Percentiles rank a stretch among this genome's conserved stretches.
phyloP scores from a whole-genome alignment of 2,888 invertebrate species.

The Meandrusa payeni region DNA sequence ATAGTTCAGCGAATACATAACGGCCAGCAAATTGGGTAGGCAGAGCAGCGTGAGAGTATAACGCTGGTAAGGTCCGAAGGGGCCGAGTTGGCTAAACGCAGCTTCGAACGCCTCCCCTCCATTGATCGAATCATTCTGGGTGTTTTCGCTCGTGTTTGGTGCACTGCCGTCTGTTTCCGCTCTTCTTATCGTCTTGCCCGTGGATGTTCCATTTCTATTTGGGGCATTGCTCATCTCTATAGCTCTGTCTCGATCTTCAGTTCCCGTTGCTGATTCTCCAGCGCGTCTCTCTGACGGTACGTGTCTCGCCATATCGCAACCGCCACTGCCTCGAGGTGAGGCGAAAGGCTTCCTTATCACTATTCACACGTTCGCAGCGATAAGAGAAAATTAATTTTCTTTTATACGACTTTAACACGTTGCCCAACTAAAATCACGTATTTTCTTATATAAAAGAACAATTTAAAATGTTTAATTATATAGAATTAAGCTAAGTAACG shows the following conservation, averaged over 20 bases:
- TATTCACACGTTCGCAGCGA: constrained; percentile 6
- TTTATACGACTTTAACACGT: too few species aligned
- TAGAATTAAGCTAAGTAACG: too few species aligned
- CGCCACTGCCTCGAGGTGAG: neutral
- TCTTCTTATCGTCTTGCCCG: neutral
- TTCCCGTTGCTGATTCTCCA: neutral
- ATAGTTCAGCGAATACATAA: constrained; percentile 77
- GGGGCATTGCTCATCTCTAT: too few species aligned
- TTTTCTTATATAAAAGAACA: too few species aligned
- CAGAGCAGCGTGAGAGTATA: constrained; percentile 57
- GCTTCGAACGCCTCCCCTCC: constrained; percentile 49
- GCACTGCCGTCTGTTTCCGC: neutral
- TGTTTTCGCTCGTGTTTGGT: neutral
- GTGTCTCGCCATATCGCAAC: constrained; percentile 8
- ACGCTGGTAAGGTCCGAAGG: constrained; percentile 66
- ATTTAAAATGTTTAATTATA: too few species aligned
- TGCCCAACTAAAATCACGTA: too few species aligned
- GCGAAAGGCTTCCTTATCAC: constrained; percentile 7
- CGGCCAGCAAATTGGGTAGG: constrained; percentile 73
- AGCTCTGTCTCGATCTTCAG: neutral
- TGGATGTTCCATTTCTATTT: neutral
- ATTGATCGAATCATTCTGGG: neutral
- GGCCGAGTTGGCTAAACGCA: constrained; percentile 59
- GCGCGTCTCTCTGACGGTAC: constrained; percentile 6
- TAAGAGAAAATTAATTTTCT: constrained; percentile 17